phyloP scores from a whole-genome alignment of 2,888 invertebrate genomes.

The Salpingus planirostris region DNA sequence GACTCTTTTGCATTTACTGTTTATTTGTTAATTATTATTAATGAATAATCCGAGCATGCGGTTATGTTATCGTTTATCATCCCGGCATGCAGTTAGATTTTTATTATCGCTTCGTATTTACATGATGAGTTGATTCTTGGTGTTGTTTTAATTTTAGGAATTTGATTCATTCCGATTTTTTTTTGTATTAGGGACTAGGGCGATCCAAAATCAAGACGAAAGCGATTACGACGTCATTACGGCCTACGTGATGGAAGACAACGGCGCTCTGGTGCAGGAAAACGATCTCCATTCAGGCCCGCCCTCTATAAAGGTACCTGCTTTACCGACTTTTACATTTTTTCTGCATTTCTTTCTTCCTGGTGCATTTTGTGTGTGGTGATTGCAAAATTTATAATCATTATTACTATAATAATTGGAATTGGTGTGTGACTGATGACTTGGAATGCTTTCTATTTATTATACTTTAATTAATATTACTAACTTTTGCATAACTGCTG shows the following conservation, averaged over 20 bases:
- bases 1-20: no score
- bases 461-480: constrained; percentile 19
- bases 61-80: background rate
- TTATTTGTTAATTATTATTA: no score
- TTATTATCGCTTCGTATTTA: background rate
- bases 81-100: background rate
- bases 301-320: constrained; percentile 73
- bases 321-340: background rate
- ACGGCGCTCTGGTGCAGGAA: constrained; percentile 69
- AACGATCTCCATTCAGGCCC: constrained; percentile 68
- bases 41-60: no score
- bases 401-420: constrained; percentile 1
- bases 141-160: no score
- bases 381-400: background rate
- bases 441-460: constrained; percentile 4
- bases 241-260: constrained; percentile 70
- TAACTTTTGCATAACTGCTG: constrained; percentile 37
- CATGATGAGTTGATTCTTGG: background rate
- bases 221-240: constrained; percentile 78
- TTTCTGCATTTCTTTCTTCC: background rate
- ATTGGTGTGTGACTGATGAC: constrained; percentile 7
- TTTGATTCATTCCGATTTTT: no score
- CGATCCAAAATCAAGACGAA: constrained; percentile 48
- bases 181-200: background rate
- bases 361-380: constrained; percentile 5